These are phyloP conservation scores for Euschistus heros DNA, from an alignment of 1,140 invertebrate genomes.

Conservation along the genomic window DNA sequence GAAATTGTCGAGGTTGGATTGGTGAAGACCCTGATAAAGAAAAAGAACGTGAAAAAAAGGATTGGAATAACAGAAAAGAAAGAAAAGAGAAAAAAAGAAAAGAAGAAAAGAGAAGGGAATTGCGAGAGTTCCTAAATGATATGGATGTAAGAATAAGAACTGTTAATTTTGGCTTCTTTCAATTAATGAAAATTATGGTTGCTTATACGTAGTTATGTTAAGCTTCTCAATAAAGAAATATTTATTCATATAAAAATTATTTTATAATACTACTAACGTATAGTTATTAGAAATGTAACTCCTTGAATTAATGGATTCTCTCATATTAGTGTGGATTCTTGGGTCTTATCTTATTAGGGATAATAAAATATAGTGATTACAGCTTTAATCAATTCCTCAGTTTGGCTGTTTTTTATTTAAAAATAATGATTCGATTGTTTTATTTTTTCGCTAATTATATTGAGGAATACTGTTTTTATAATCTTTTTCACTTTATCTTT, in stretches of 20 bases:
- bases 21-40: slow-evolving; percentile 65
- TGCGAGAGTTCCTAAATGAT: slow-evolving; percentile 40
- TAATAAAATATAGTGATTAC: too few relatives aligned
- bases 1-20: slow-evolving; percentile 85
- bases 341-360: too few relatives aligned
- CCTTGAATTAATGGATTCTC: too few relatives aligned
- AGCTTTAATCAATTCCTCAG: too few relatives aligned
- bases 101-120: slow-evolving; percentile 28
- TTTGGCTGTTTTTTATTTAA: too few relatives aligned
- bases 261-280: not conserved
- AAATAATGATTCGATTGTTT: too few relatives aligned
- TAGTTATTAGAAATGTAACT: too few relatives aligned
- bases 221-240: not conserved
- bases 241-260: not conserved
- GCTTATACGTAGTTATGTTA: not conserved
- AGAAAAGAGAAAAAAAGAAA: slow-evolving; percentile 26
- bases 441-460: too few relatives aligned
- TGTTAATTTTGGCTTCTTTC: not conserved
- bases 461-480: too few relatives aligned
- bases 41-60: slow-evolving; percentile 35
- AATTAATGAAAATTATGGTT: not conserved
- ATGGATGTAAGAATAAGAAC: slow-evolving; percentile 47
- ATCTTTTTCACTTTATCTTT: too few relatives aligned
- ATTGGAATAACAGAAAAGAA: slow-evolving; percentile 25
- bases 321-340: too few relatives aligned